phyloP scores from a whole-genome alignment of 2,888 invertebrate genomes.

The Chesias legatella region DNA sequence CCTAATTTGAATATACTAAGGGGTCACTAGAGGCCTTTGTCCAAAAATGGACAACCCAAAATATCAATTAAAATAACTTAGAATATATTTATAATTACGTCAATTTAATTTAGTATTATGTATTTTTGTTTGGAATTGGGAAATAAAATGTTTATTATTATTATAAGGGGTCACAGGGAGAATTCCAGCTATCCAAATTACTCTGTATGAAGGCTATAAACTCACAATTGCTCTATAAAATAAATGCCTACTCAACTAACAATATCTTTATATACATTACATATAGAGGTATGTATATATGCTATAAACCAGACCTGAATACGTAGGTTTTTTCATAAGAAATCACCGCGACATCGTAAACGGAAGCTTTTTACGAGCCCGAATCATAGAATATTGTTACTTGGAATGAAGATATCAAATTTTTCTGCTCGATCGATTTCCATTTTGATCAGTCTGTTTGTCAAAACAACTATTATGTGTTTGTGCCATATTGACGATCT shows the following conservation, averaged over 20 bases:
- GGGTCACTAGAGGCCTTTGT: too few species aligned
- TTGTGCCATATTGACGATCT: conserved; percentile 1
- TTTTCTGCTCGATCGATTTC: conserved; percentile 24
- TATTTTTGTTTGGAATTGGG: too few species aligned
- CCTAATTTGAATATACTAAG: too few species aligned
- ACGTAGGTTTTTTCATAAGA: conserved; percentile 21
- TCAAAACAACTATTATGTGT: conserved; percentile 10
- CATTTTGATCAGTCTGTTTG: conserved; percentile 17
- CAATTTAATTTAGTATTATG: too few species aligned
- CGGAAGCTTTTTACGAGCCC: conserved; percentile 28
- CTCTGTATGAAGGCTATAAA: conserved; percentile 36
- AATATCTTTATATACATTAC: conserved; percentile 52
- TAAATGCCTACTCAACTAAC: conserved; percentile 52
- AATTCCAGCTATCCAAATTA: too few species aligned
- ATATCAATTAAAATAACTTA: too few species aligned
- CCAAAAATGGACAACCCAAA: too few species aligned
- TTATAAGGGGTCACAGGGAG: too few species aligned
- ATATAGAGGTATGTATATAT: too few species aligned
- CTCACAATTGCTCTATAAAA: conserved; percentile 50
- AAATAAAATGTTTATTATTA: too few species aligned
- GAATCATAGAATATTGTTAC: conserved; percentile 30
- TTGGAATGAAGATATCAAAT: conserved; percentile 27
- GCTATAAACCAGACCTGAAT: conserved; percentile 14
- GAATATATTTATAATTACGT: too few species aligned
- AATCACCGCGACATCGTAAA: conserved; percentile 31